A percentile compares a stretch with the other conserved stretches of the same genome.
These are phyloP conservation scores for Malacoraja senta DNA, from an alignment of 2,797 vertebrate genomes.

Conservation along the genomic window DNA sequence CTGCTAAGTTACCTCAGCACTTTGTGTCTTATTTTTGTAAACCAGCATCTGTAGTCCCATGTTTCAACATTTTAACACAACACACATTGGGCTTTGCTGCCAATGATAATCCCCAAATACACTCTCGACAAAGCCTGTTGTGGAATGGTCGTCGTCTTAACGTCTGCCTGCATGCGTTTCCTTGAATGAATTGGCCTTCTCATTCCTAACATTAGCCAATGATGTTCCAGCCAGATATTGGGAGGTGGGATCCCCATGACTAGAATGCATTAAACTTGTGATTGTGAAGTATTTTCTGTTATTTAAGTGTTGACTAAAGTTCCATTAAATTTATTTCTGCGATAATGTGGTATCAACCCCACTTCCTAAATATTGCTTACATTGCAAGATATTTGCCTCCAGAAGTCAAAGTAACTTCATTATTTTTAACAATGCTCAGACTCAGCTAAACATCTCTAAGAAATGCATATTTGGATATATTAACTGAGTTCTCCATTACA, in stretches of 20 bases:
- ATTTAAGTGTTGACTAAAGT: neutral
- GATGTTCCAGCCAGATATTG: conserved; percentile 43
- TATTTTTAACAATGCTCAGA: neutral
- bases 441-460: neutral
- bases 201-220: conserved; percentile 57
- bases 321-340: neutral
- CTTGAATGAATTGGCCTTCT: conserved; percentile 58
- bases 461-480: conserved; percentile 4
- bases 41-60: too few species aligned
- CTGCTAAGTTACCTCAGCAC: too few species aligned
- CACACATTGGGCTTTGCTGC: conserved; percentile 58
- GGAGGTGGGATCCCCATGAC: neutral
- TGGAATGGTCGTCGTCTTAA: conserved; percentile 56
- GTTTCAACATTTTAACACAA: neutral
- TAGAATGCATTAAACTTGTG: neutral
- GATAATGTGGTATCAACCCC: neutral
- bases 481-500: neutral
- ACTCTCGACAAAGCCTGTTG: conserved; percentile 64
- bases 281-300: conserved; percentile 1
- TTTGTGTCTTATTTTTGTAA: too few species aligned
- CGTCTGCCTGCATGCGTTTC: conserved; percentile 66
- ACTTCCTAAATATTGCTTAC: conserved; percentile 9
- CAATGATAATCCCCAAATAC: conserved; percentile 65
- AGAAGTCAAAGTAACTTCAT: neutral
- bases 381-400: neutral